These are phyloP conservation scores for Macropus fuliginosus DNA, from an alignment of 2,797 vertebrate species.

Conservation along the genomic window DNA sequence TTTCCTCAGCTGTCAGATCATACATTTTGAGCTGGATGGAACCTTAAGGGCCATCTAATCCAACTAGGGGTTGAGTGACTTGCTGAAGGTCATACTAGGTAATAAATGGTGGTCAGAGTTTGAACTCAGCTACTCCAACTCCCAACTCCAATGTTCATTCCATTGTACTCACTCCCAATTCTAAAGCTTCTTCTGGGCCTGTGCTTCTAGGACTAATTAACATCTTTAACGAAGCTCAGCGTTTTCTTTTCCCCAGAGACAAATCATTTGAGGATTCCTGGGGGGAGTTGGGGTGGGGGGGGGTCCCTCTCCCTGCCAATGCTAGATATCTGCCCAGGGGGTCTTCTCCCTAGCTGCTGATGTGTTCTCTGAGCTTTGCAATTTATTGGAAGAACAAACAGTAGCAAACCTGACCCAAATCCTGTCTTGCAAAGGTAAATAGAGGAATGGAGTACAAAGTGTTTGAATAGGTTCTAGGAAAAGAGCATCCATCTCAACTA, in stretches of 20 bases:
- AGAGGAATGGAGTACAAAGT: background rate
- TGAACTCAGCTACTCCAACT: background rate
- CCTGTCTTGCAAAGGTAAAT: background rate
- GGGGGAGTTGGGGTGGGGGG: background rate
- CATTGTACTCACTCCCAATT: background rate
- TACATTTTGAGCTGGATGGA: background rate
- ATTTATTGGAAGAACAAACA: background rate
- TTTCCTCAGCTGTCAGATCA: background rate
- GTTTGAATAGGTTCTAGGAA: fast-evolving
- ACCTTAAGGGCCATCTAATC: background rate
- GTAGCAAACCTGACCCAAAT: background rate
- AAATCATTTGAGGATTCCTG: background rate
- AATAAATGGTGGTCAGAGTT: background rate
- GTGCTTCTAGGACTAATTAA: background rate
- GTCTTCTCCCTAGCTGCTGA: background rate
- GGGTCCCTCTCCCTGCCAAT: background rate
- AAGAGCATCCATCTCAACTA: background rate
- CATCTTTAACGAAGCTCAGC: background rate
- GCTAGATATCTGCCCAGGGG: background rate
- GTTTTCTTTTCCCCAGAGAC: background rate
- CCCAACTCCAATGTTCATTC: background rate
- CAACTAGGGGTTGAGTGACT: background rate
- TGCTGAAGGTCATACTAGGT: background rate
- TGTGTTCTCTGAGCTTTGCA: background rate
- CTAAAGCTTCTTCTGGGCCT: background rate